Evolutionary conservation across 1,140 invertebrate genomes (phyloP).

Genomic region (Metaphire vulgaris): DNA sequence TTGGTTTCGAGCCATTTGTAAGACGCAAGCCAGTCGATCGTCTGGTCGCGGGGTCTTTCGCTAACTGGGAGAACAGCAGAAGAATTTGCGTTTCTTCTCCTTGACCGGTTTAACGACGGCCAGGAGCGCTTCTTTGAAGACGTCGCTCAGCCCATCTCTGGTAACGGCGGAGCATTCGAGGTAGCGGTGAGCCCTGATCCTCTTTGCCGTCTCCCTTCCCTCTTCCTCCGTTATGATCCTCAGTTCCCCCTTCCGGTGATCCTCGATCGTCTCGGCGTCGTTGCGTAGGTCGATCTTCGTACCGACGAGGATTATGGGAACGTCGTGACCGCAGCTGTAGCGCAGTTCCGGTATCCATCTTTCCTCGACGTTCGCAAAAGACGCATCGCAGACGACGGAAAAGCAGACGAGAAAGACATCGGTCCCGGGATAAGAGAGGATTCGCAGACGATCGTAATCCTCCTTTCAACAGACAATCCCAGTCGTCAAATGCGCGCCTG

Average conservation of each 20-base stretch:
- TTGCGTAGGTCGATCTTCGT: background rate
- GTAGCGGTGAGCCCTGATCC: background rate
- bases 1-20: too few species aligned
- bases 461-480: too few species aligned
- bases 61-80: too few species aligned
- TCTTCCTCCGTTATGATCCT: background rate
- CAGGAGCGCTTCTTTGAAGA: background rate
- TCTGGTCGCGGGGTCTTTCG: too few species aligned
- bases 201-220: background rate
- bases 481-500: too few species aligned
- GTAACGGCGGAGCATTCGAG: background rate
- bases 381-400: constrained; percentile 62
- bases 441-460: constrained; percentile 49
- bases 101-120: background rate
- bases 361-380: background rate
- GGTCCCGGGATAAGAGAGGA: constrained; percentile 60
- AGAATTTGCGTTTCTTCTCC: too few species aligned
- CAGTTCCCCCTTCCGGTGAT: constrained; percentile 66
- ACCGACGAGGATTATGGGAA: background rate
- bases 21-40: too few species aligned
- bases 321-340: background rate
- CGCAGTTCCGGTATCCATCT: background rate
- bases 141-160: background rate
- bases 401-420: constrained; percentile 92
- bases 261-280: constrained; percentile 58